A percentile compares a stretch with the other conserved stretches of the same genome.
phyloP scores from a whole-genome alignment of 2,888 invertebrate species.

The Flexamia atlantica region DNA sequence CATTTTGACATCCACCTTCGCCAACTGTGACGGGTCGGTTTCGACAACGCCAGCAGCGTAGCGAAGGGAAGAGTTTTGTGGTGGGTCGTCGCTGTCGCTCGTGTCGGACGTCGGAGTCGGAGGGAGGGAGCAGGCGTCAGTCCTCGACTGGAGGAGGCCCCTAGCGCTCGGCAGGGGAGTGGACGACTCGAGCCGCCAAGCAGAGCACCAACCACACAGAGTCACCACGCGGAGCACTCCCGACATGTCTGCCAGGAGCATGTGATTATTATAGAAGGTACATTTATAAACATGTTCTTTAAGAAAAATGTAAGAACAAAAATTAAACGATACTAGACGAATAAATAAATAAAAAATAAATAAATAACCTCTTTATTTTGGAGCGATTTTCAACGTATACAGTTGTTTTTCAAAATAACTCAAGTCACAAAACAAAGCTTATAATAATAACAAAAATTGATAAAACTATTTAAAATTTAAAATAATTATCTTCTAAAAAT shows the following conservation, averaged over 20 bases:
- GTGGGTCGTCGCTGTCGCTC: background rate
- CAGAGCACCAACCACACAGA: background rate
- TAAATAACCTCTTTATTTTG: no score
- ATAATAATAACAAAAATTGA: no score
- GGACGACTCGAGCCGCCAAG: background rate
- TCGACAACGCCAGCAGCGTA: background rate
- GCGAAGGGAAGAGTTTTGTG: constrained; percentile 15
- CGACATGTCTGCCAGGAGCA: constrained; percentile 11
- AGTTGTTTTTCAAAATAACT: no score
- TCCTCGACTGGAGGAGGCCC: background rate
- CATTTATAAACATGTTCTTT: no score
- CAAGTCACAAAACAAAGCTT: no score
- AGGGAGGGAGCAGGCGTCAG: background rate
- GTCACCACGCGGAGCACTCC: background rate
- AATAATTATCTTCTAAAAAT: no score
- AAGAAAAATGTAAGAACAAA: no score
- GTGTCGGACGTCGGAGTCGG: background rate
- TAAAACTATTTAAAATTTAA: no score
- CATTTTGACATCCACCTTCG: constrained; percentile 78
- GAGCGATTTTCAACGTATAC: no score
- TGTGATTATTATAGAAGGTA: no score
- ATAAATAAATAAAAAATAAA: no score
- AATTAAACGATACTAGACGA: no score
- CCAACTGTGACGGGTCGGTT: constrained; percentile 68
- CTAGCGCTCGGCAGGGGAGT: background rate